Evolutionary conservation across 2,797 vertebrate genomes (phyloP).

Genomic region (Hirundo rustica): DNA sequence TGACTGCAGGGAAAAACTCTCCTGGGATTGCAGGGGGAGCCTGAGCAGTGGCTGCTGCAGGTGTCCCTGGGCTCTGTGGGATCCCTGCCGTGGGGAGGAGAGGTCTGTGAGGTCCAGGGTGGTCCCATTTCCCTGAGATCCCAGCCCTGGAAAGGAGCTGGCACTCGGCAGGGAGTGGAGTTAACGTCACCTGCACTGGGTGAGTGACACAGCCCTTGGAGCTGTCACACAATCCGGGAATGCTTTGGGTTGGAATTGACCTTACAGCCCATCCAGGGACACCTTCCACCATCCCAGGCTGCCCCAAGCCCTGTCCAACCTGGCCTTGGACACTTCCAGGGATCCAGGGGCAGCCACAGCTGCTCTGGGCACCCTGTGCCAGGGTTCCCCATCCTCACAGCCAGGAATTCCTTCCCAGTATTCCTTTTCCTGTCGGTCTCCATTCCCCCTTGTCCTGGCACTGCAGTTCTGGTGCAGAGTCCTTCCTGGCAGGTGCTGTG

Average conservation of each 20-base stretch:
- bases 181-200: neutral
- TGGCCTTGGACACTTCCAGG: neutral
- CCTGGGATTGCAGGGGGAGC: fast-evolving
- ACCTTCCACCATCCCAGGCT: fast-evolving
- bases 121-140: fast-evolving
- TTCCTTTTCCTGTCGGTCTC: neutral
- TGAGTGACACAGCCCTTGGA: neutral
- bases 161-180: neutral
- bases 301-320: neutral
- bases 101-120: fast-evolving
- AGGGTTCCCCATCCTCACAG: neutral
- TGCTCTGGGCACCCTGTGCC: neutral
- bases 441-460: neutral
- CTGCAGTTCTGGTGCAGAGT: neutral
- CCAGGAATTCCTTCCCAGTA: neutral
- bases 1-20: neutral
- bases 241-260: neutral
- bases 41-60: neutral
- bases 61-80: neutral
- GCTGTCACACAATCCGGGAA: neutral
- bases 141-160: neutral
- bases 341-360: neutral
- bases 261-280: neutral
- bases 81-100: no score
- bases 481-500: neutral